Evolutionary conservation across 2,797 vertebrate species (phyloP).

Genomic region (Pagetopsis macropterus): DNA sequence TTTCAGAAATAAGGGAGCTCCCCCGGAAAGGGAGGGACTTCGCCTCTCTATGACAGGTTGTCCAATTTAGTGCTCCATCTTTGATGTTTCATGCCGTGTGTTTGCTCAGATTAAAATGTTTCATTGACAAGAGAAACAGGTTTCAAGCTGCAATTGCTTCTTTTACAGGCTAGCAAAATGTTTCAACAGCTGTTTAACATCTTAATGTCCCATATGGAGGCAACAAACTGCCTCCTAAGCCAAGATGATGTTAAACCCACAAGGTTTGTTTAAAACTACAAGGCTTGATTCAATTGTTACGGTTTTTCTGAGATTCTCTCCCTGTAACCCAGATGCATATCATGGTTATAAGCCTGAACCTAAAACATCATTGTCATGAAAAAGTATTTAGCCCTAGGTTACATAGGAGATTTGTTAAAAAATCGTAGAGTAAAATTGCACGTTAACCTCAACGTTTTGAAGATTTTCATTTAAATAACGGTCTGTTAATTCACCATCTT

Average conservation of each 20-base stretch:
- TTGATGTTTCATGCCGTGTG: slow-evolving; percentile 9
- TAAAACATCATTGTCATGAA: background rate
- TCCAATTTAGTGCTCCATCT: slow-evolving; percentile 33
- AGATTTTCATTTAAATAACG: too few species aligned
- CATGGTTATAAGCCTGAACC: background rate
- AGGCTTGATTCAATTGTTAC: slow-evolving; percentile 16
- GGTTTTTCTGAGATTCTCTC: slow-evolving; percentile 23
- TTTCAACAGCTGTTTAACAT: slow-evolving; percentile 28
- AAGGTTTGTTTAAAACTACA: slow-evolving; percentile 28
- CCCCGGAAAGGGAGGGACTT: too few species aligned
- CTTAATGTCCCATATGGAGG: slow-evolving; percentile 13
- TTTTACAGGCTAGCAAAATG: slow-evolving; percentile 19
- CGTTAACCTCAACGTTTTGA: too few species aligned
- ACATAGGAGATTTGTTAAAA: background rate
- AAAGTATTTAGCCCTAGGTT: background rate
- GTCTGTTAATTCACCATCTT: too few species aligned
- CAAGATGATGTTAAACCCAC: slow-evolving; percentile 2
- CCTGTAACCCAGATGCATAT: slow-evolving; percentile 11
- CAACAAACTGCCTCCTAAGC: background rate
- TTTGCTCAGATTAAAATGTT: slow-evolving; percentile 17
- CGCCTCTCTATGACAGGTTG: slow-evolving; percentile 1
- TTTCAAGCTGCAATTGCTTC: background rate
- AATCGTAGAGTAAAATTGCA: background rate
- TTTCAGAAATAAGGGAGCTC: too few species aligned
- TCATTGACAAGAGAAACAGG: slow-evolving; percentile 19